A percentile compares a stretch with the other conserved stretches of the same genome.
These are phyloP conservation scores for Gymnoscopelus braueri DNA, from an alignment of 2,797 vertebrate species.

Conservation along the genomic window DNA sequence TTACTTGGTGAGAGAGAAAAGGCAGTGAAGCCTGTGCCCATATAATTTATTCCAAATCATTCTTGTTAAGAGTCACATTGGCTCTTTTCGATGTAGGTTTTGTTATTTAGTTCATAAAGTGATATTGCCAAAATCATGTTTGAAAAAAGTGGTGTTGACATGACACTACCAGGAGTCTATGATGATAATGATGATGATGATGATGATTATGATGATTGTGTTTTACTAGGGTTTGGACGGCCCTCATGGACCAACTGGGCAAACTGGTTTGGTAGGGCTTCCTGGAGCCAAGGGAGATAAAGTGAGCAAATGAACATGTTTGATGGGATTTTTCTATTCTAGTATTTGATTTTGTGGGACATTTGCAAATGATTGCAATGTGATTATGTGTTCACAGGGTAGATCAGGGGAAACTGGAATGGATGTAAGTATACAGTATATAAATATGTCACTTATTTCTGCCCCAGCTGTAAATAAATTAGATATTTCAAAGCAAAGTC, in stretches of 20 bases:
- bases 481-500: too few species aligned
- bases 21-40: too few species aligned
- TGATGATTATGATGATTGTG: slow-evolving; percentile 8
- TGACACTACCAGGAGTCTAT: too few species aligned
- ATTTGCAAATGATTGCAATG: background rate
- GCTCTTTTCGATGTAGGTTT: too few species aligned
- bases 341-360: background rate
- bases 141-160: too few species aligned
- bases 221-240: slow-evolving; percentile 75
- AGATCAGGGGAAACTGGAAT: slow-evolving; percentile 91
- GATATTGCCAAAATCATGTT: too few species aligned
- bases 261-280: slow-evolving; percentile 89
- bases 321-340: background rate
- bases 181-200: background rate
- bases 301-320: slow-evolving; percentile 68
- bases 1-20: too few species aligned
- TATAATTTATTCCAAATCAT: too few species aligned
- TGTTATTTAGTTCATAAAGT: too few species aligned
- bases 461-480: too few species aligned
- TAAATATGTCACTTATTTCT: too few species aligned
- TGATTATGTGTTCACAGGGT: slow-evolving; percentile 81
- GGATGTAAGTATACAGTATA: slow-evolving; percentile 86
- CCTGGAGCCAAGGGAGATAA: slow-evolving; percentile 96
- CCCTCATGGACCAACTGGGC: slow-evolving; percentile 81
- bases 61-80: too few species aligned